phyloP scores from a whole-genome alignment of 2,113 vertebrate species.

The Apteryx owenii region DNA sequence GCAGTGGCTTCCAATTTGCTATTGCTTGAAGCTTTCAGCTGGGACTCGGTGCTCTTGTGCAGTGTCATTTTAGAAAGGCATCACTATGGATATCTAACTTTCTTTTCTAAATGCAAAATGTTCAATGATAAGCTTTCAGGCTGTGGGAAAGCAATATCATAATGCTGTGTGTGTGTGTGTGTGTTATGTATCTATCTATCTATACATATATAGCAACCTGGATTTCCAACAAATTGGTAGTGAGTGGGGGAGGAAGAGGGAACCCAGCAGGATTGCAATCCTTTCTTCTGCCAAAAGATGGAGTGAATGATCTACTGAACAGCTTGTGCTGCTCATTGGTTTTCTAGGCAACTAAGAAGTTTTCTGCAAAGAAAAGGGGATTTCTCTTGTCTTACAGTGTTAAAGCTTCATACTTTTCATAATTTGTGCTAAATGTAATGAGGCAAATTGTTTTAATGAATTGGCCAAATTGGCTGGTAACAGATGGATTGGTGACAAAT shows the following conservation, averaged over 20 bases:
- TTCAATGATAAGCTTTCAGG: neutral
- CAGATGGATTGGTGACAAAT: conserved; percentile 61
- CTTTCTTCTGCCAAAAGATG: conserved; percentile 56
- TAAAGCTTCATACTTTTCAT: neutral
- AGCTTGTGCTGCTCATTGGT: neutral
- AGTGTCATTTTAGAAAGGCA: neutral
- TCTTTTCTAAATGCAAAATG: neutral
- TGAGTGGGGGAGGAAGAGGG: neutral
- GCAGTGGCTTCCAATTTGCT: neutral
- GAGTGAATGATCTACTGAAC: conserved; percentile 42
- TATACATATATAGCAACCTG: accelerated
- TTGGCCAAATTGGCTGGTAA: conserved; percentile 36
- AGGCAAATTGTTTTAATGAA: conserved; percentile 33
- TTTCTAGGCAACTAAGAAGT: neutral
- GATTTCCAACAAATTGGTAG: neutral
- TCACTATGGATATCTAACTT: neutral
- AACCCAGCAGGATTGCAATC: neutral
- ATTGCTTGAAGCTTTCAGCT: neutral
- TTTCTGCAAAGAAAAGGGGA: neutral
- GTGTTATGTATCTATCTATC: too few relatives aligned
- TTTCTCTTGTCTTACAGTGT: neutral
- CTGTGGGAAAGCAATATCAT: neutral
- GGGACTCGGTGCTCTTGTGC: neutral
- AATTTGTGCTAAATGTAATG: conserved; percentile 20
- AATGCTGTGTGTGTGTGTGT: neutral